Evolutionary conservation across 2,888 invertebrate genomes (phyloP), one percentile per base, ranked within the genome.

Genomic region (Macrophya annulata): DNA sequence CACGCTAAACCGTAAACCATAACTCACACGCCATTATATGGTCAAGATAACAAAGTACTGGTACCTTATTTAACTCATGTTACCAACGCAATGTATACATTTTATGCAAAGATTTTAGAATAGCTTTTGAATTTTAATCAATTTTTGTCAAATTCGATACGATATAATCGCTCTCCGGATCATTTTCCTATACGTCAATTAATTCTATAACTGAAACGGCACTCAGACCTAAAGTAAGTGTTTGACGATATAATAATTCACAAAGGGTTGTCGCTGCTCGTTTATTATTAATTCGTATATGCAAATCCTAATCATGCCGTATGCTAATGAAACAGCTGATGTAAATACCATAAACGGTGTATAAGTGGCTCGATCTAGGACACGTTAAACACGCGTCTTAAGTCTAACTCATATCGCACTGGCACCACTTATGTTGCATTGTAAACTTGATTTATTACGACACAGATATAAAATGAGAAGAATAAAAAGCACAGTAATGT

Each of bases 331-430:
- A 86, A 86, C 77, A 77, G 77, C 83, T 72, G 84, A 86, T 85
- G 85, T 86, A 87, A 87, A 85, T 87, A 86, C 51, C 71, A 55
- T 86, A 87, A 88, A 86, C 86, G 88, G 87, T 85, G 83, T 85
- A 87, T 88, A 88, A 88, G 86, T 72, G 86, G 87, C 85, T 86
- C 68, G 85, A 89, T 86, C 85, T 87, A 83, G 81, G 62, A 81
- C 81, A 59, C n/a, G 81, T 62, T 37, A n/a, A 81, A 59, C 40
- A 77, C 51, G 48, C 77, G 48, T 77, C 55, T 77, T 55, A 37
- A 77, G 55, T 31, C 43, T 21, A 40, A 59, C 62, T 81, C 51
- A 31, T 55, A 77, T 77, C 77, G 31, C 31, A 55, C 77, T 37
- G 37, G 55, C 55, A 77, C 55, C 77, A 55, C 31, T 77, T 37